A percentile compares a stretch with the other conserved stretches of the same genome.
Evolutionary conservation across 1,140 invertebrate genomes (phyloP).

Genomic region (Protaetia brevitarsis): DNA sequence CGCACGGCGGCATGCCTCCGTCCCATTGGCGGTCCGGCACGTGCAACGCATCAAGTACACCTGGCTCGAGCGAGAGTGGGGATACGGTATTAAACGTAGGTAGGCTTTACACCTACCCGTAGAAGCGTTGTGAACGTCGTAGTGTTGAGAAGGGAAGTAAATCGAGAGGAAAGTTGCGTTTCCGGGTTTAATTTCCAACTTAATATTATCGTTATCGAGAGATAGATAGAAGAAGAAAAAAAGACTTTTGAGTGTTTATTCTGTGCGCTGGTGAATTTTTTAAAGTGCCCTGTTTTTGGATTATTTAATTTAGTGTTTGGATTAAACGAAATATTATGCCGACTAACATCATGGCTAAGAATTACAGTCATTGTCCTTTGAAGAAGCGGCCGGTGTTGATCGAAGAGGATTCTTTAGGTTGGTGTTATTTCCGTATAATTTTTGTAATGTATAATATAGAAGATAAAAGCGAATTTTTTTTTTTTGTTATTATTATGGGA

Average conservation of each 20-base stretch:
- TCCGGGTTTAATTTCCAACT: no score
- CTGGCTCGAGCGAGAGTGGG: neutral
- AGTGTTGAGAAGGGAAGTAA: no score
- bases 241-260: neutral
- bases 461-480: constrained; percentile 7
- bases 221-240: neutral
- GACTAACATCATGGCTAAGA: constrained; percentile 68
- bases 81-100: neutral
- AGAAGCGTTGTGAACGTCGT: neutral
- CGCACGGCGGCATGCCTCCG: no score
- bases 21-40: neutral
- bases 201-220: neutral
- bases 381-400: constrained; percentile 81
- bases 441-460: neutral
- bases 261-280: neutral
- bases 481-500: neutral
- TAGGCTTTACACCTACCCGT: neutral
- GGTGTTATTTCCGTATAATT: constrained; percentile 22
- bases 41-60: neutral
- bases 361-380: constrained; percentile 83
- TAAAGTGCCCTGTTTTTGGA: neutral
- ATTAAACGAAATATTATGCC: constrained; percentile 29
- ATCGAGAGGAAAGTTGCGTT: no score
- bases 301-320: neutral
- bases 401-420: constrained; percentile 52